Percentiles rank a stretch among this genome's conserved stretches.
phyloP scores from a whole-genome alignment of 2,888 invertebrate genomes.

The Podotricha telesiphe region DNA sequence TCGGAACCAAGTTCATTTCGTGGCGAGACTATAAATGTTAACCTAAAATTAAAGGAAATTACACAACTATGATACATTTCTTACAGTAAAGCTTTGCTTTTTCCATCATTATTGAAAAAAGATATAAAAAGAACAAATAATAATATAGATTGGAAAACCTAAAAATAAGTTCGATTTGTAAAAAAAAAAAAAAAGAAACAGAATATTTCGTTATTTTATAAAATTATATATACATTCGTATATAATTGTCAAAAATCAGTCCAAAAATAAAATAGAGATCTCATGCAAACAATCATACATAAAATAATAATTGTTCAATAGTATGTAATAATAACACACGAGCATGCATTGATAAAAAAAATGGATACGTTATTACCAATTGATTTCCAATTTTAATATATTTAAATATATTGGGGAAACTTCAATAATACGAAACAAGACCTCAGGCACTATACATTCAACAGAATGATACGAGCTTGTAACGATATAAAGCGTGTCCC shows the following conservation, averaged over 20 bases:
- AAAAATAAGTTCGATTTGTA: neutral
- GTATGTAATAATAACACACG: conserved; percentile 48
- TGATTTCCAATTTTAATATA: neutral
- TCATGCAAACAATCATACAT: conserved; percentile 47
- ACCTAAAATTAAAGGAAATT: conserved; percentile 12
- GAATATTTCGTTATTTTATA: neutral
- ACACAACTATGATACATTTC: conserved; percentile 21
- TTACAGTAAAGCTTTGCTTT: conserved; percentile 23
- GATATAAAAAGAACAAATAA: neutral
- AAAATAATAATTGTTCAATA: neutral
- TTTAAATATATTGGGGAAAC: neutral
- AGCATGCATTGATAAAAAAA: conserved; percentile 7
- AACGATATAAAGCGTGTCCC: no score
- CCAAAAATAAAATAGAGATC: conserved; percentile 65
- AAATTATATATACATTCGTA: neutral
- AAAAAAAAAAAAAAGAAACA: no score
- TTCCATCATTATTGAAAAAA: conserved; percentile 17
- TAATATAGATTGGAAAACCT: neutral
- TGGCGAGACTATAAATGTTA: neutral
- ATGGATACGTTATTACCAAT: neutral
- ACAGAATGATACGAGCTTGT: no score
- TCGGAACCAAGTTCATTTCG: neutral
- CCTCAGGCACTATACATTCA: conserved; percentile 6
- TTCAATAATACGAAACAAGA: neutral
- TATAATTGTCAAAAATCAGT: conserved; percentile 67